phyloP scores from a whole-genome alignment of 2,797 vertebrate species.

The Eurystomus glaucurus region DNA sequence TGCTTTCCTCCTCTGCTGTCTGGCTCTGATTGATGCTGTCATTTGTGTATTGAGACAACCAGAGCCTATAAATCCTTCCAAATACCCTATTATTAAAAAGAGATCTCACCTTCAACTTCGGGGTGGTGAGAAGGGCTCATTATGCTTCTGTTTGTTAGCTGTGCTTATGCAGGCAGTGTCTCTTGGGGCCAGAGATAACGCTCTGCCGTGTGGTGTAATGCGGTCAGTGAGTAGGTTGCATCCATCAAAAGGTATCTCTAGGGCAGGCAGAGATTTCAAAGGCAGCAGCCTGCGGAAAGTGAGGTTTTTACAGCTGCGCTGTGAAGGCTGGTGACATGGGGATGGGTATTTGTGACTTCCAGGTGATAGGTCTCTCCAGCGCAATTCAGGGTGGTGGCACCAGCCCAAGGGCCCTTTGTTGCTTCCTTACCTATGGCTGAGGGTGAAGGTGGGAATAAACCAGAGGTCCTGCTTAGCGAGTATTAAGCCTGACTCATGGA shows the following conservation, averaged over 20 bases:
- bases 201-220: neutral
- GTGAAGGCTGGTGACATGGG: neutral
- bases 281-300: slow-evolving; percentile 4
- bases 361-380: neutral
- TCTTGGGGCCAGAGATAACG: neutral
- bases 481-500: neutral
- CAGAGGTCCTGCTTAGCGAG: neutral
- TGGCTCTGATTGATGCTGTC: slow-evolving; percentile 72
- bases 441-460: neutral
- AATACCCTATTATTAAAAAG: slow-evolving; percentile 71
- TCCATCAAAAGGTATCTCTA: neutral
- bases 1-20: slow-evolving; percentile 58
- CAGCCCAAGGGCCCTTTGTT: neutral
- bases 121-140: slow-evolving; percentile 11
- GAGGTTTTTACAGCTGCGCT: neutral
- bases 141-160: slow-evolving; percentile 41
- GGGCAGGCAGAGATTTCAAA: slow-evolving; percentile 47
- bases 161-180: slow-evolving; percentile 10
- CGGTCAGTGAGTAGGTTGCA: neutral
- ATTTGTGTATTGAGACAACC: slow-evolving; percentile 64
- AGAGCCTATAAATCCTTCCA: slow-evolving; percentile 65
- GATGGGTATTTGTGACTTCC: neutral
- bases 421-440: neutral
- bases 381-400: neutral
- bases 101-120: slow-evolving; percentile 56